Percentiles rank a stretch among this genome's conserved stretches.
These are phyloP conservation scores for Trypoxylus dichotomus DNA, from an alignment of 1,140 invertebrate species.

Conservation along the genomic window DNA sequence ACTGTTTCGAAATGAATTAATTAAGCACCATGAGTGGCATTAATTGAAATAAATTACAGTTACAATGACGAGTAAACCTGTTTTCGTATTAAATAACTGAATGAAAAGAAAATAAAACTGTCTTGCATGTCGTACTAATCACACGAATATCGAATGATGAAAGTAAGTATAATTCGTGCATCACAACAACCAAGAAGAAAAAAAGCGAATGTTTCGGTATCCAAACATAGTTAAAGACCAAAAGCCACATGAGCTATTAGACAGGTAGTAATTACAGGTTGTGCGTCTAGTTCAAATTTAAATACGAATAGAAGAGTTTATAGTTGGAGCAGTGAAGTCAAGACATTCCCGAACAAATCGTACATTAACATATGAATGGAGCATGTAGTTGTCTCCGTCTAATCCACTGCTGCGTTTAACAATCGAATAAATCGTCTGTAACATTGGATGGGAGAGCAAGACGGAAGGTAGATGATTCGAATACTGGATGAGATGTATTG, in stretches of 20 bases:
- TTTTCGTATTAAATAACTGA: constrained; percentile 4
- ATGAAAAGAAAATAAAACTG: neutral
- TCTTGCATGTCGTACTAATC: neutral
- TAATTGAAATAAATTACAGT: constrained; percentile 23
- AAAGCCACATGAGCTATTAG: constrained; percentile 2
- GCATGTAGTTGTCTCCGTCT: neutral
- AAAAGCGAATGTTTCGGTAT: neutral
- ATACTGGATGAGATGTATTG: neutral
- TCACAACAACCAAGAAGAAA: neutral
- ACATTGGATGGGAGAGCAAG: neutral
- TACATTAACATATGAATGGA: constrained; percentile 17
- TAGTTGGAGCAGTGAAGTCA: neutral
- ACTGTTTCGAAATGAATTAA: constrained; percentile 7
- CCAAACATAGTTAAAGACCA: neutral
- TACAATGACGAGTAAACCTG: neutral
- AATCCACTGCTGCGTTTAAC: neutral
- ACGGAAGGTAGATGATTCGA: neutral
- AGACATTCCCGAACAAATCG: constrained; percentile 1
- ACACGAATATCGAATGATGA: neutral
- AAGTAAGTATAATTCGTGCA: neutral
- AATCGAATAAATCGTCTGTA: constrained; percentile 9
- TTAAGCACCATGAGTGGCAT: neutral
- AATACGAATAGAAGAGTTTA: neutral
- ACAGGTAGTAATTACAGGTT: constrained; percentile 22
- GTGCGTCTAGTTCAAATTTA: neutral